Percentiles rank a stretch among this genome's conserved stretches.
Conservation (phyloP, 2,113 vertebrate species). For the Antechinus stuartii region DNA sequence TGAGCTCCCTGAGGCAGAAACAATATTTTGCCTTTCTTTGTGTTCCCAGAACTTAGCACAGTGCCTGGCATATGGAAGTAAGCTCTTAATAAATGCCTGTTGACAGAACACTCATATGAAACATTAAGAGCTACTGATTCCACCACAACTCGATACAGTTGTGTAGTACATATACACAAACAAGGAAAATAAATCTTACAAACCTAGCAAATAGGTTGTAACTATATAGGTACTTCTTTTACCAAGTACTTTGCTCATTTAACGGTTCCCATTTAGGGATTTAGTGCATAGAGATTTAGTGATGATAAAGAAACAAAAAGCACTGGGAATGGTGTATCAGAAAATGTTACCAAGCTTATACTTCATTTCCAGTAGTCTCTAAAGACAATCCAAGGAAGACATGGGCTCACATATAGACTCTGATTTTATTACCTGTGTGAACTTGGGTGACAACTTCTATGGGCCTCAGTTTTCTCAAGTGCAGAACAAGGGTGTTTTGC, state of each 20-base stretch:
- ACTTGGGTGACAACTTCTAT: background rate
- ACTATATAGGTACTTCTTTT: conserved; percentile 21
- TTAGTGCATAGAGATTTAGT: conserved; percentile 25
- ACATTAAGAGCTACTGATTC: conserved; percentile 6
- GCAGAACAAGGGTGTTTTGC: background rate
- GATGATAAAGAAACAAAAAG: conserved; percentile 50
- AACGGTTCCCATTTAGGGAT: conserved; percentile 42
- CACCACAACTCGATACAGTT: conserved; percentile 26
- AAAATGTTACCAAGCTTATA: background rate
- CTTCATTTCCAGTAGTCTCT: background rate
- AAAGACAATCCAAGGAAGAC: background rate
- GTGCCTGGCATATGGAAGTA: background rate
- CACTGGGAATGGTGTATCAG: background rate
- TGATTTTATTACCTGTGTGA: background rate
- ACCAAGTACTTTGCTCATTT: conserved; percentile 44
- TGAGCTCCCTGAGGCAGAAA: background rate
- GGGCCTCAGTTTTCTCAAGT: background rate
- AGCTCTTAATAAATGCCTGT: background rate
- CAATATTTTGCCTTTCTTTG: background rate
- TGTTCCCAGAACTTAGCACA: background rate
- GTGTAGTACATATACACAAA: background rate
- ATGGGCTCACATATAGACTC: background rate
- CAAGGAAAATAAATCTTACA: background rate
- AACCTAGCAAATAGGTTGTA: conserved; percentile 46
- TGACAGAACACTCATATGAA: background rate